These are phyloP conservation scores for Stomatorhinus ivindoensis DNA, from an alignment of 2,113 vertebrate genomes.

Conservation along the genomic window DNA sequence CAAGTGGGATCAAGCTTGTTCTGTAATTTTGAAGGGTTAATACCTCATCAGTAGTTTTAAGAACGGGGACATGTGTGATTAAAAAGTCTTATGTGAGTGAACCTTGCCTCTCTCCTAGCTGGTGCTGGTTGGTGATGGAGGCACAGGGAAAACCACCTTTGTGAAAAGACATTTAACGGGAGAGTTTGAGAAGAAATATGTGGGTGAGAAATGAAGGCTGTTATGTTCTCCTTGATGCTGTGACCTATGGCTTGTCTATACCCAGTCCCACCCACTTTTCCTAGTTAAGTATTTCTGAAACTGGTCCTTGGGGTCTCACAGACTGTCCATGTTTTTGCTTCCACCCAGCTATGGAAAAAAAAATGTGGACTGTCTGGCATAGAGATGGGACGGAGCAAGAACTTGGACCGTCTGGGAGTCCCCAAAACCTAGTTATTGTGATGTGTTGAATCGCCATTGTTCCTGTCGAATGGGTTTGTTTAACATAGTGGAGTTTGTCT, in stretches of 20 bases:
- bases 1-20: not conserved
- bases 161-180: slow-evolving; percentile 94
- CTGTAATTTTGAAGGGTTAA: not conserved
- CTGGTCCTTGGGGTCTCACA: not conserved
- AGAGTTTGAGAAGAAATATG: slow-evolving; percentile 99
- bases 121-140: slow-evolving; percentile 91
- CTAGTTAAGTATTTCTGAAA: not conserved
- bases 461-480: not conserved
- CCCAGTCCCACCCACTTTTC: not conserved
- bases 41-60: not conserved
- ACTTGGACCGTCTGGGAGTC: not conserved
- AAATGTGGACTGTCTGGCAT: not conserved
- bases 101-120: slow-evolving; percentile 56
- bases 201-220: slow-evolving; percentile 65
- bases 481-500: not conserved
- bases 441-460: not conserved
- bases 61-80: not conserved
- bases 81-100: not conserved
- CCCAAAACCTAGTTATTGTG: not conserved
- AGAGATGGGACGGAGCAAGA: not conserved
- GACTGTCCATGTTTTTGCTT: not conserved
- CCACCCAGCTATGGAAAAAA: no score
- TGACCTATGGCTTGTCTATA: not conserved
- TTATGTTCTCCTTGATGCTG: not conserved
- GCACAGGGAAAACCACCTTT: slow-evolving; percentile 95